Conservation (phyloP, 2,113 vertebrate genomes). For the Trematocara macrostoma region DNA sequence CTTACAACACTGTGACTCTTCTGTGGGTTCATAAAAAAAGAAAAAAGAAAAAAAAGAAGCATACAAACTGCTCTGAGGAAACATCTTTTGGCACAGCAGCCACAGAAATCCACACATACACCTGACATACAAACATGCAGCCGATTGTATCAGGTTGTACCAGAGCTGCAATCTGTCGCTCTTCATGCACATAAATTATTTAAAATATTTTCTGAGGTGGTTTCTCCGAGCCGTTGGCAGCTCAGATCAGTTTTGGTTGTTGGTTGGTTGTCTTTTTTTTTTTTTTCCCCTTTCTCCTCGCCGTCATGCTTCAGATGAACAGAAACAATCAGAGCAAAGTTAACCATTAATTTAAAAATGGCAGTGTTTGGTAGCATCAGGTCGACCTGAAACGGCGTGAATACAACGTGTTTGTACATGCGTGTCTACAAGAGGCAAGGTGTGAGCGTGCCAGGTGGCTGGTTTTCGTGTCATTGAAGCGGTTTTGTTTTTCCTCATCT, state of each 20-base stretch:
- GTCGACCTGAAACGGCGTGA: conserved; percentile 4
- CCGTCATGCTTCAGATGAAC: not conserved
- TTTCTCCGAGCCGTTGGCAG: not conserved
- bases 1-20: not conserved
- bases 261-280: not conserved
- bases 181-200: conserved; percentile 45
- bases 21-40: not conserved
- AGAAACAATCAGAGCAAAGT: not conserved
- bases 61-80: conserved; percentile 2
- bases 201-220: not conserved
- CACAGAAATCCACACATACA: not conserved
- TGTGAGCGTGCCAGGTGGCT: conserved; percentile 31
- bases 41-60: not conserved
- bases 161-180: not conserved
- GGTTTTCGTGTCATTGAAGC: conserved; percentile 16
- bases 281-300: not conserved
- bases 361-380: conserved; percentile 60
- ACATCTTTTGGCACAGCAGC: conserved; percentile 31
- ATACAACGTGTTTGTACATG: conserved; percentile 7
- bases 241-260: conserved; percentile 4
- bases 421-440: conserved; percentile 19
- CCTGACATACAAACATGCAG: conserved; percentile 40
- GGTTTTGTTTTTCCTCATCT: not conserved
- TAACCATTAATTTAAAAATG: conserved; percentile 13
- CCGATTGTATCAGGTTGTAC: not conserved